These are phyloP conservation scores for Archips crataeganus DNA, from an alignment of 2,888 invertebrate species.

Conservation along the genomic window DNA sequence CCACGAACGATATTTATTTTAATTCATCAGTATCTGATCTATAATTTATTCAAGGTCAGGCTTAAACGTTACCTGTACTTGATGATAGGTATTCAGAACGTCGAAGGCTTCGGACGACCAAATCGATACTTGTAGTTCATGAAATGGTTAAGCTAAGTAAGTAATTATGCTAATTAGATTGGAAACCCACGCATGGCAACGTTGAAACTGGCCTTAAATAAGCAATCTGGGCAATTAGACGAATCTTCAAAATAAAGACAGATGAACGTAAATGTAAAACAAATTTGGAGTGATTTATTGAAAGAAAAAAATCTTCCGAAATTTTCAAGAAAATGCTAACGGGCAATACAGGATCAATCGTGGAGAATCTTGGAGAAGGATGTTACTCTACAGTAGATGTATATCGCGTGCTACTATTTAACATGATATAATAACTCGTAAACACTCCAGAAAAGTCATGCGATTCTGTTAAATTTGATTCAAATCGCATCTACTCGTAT, in stretches of 20 bases:
- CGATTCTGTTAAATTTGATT: not conserved
- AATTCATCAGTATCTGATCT: not conserved
- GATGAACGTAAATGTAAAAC: too few relatives aligned
- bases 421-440: too few relatives aligned
- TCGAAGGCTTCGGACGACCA: slow-evolving; percentile 62
- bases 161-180: slow-evolving; percentile 23
- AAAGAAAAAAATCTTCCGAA: too few relatives aligned
- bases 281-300: too few relatives aligned
- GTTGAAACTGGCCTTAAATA: not conserved
- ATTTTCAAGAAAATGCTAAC: too few relatives aligned
- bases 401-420: too few relatives aligned
- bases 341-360: too few relatives aligned
- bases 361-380: too few relatives aligned
- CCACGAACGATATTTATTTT: slow-evolving; percentile 7
- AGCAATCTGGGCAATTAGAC: not conserved
- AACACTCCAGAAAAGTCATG: too few relatives aligned
- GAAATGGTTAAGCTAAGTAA: slow-evolving; percentile 52
- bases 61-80: slow-evolving; percentile 6
- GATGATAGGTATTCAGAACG: slow-evolving; percentile 4
- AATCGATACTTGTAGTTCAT: slow-evolving; percentile 60
- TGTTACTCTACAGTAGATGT: too few relatives aligned
- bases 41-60: slow-evolving; percentile 5
- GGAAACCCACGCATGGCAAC: slow-evolving; percentile 8
- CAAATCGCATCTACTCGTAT: not conserved
- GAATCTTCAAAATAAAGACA: not conserved